Percentiles rank a stretch among this genome's conserved stretches.
These are phyloP conservation scores for Helicoverpa zea DNA, from an alignment of 1,140 invertebrate species.

Conservation along the genomic window DNA sequence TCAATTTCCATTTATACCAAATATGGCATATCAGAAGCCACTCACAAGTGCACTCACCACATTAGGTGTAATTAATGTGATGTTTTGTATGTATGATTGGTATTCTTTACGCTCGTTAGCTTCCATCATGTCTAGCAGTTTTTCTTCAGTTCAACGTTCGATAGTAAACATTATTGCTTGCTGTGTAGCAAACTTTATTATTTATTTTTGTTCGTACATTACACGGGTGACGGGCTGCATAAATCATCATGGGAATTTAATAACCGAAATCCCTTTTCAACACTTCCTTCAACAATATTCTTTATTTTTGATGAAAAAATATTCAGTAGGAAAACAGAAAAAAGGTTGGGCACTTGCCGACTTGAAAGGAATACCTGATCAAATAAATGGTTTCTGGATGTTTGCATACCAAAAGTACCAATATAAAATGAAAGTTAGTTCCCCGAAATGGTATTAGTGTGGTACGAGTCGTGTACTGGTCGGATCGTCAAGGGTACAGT, in stretches of 20 bases:
- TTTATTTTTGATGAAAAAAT: neutral
- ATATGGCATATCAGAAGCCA: conserved; percentile 25
- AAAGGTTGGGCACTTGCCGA: neutral
- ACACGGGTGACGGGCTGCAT: too few species aligned
- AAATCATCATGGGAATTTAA: too few species aligned
- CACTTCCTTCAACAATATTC: too few species aligned
- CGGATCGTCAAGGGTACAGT: conserved; percentile 51
- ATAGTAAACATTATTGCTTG: conserved; percentile 14
- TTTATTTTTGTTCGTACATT: neutral
- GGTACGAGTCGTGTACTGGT: conserved; percentile 29
- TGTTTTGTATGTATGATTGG: conserved; percentile 6
- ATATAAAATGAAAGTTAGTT: conserved; percentile 62
- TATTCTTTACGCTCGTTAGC: conserved; percentile 25
- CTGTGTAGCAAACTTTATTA: too few species aligned
- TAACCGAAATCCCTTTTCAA: too few species aligned
- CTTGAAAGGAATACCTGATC: conserved; percentile 48
- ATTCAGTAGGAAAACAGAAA: conserved; percentile 12
- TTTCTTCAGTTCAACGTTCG: conserved; percentile 42
- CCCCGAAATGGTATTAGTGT: conserved; percentile 56
- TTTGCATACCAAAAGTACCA: conserved; percentile 55
- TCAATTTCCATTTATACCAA: conserved; percentile 25
- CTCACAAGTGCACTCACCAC: conserved; percentile 6
- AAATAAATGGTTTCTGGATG: conserved; percentile 56
- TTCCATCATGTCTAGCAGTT: conserved; percentile 29
- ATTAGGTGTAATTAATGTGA: conserved; percentile 7